Evolutionary conservation across 2,797 vertebrate species (phyloP).

Genomic region (Psittacula echo): DNA sequence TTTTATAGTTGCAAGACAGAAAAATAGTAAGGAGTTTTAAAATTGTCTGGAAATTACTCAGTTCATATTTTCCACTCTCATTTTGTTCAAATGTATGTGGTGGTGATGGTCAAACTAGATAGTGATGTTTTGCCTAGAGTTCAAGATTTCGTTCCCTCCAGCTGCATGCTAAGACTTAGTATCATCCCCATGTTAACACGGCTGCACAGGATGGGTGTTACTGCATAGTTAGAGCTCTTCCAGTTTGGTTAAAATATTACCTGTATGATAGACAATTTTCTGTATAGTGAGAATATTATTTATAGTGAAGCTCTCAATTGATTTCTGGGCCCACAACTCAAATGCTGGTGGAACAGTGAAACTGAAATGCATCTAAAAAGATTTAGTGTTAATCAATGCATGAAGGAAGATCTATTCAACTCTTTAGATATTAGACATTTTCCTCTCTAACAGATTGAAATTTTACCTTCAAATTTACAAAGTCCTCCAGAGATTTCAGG

Average conservation of each 20-base stretch:
- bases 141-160: background rate
- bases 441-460: background rate
- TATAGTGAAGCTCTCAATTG: slow-evolving; percentile 29
- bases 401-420: slow-evolving; percentile 44
- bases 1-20: background rate
- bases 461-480: slow-evolving; percentile 20
- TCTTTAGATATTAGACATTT: slow-evolving; percentile 38
- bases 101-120: background rate
- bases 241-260: slow-evolving; percentile 29
- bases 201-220: background rate
- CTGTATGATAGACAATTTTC: background rate
- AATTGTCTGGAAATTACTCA: background rate
- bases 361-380: slow-evolving; percentile 55
- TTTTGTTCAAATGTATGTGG: background rate
- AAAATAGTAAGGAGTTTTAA: background rate
- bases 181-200: background rate
- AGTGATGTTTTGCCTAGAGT: background rate
- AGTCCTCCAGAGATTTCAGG: background rate
- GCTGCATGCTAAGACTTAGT: background rate
- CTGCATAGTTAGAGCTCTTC: slow-evolving; percentile 3
- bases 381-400: slow-evolving; percentile 63
- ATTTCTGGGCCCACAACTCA: slow-evolving; percentile 41
- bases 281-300: slow-evolving; percentile 23
- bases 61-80: background rate
- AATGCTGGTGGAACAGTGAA: slow-evolving; percentile 22